phyloP scores from a whole-genome alignment of 1,140 invertebrate species.

The Teleogryllus occipitalis region DNA sequence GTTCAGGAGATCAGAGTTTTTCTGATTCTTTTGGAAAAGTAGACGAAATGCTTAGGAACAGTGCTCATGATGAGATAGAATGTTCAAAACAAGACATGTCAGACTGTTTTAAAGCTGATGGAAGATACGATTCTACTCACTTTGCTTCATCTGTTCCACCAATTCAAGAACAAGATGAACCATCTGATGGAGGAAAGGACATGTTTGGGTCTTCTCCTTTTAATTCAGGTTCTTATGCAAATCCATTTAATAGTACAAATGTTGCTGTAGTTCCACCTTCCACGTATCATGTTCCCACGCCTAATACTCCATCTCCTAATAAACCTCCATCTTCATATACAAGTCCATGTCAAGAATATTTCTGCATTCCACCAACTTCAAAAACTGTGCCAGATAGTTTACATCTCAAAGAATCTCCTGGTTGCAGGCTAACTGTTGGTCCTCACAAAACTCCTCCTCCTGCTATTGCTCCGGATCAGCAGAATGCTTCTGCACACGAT shows the following conservation, averaged over 20 bases:
- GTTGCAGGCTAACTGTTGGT: not conserved
- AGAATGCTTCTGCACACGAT: slow-evolving; percentile 33
- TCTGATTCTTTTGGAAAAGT: not conserved
- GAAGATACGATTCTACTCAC: slow-evolving; percentile 24
- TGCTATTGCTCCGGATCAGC: not conserved
- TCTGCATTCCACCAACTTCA: not conserved
- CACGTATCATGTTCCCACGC: not conserved
- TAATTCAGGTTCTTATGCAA: slow-evolving; percentile 28
- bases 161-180: slow-evolving; percentile 24
- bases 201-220: slow-evolving; percentile 50
- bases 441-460: not conserved
- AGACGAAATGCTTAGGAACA: not conserved
- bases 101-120: not conserved
- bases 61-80: not conserved
- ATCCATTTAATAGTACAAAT: slow-evolving; percentile 28
- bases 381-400: not conserved
- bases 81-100: not conserved
- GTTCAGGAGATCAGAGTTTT: not conserved
- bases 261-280: not conserved
- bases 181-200: slow-evolving; percentile 32
- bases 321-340: slow-evolving; percentile 26
- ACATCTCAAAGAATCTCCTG: slow-evolving; percentile 24
- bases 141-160: slow-evolving; percentile 28
- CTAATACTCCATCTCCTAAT: slow-evolving; percentile 25
- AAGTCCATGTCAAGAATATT: not conserved